Evolutionary conservation across 2,113 vertebrate species (phyloP).

Genomic region (Psittacula cyanocephala): DNA sequence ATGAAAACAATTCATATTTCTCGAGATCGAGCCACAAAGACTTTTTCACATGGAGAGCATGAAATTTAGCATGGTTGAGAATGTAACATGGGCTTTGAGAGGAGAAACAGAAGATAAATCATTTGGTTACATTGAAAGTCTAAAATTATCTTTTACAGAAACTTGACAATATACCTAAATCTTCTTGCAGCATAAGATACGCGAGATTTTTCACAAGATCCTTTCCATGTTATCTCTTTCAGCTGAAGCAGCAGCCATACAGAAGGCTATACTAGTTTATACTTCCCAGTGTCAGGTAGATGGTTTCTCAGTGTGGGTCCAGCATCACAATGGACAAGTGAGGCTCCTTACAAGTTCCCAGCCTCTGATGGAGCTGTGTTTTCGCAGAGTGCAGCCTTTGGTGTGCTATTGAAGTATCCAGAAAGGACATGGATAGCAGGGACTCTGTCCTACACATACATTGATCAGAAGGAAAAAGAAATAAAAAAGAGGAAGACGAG

Average conservation of each 20-base stretch:
- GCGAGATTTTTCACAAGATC: background rate
- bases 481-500: background rate
- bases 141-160: background rate
- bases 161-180: background rate
- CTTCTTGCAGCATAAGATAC: background rate
- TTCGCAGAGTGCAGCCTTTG: fast-evolving
- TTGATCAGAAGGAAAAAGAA: background rate
- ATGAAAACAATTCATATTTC: background rate
- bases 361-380: background rate
- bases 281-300: background rate
- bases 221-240: background rate
- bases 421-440: background rate
- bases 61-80: background rate
- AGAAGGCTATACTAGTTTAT: background rate
- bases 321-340: fast-evolving
- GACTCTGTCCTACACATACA: background rate
- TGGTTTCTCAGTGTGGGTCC: background rate
- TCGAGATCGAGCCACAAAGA: background rate
- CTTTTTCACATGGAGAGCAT: fast-evolving
- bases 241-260: background rate
- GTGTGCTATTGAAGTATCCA: fast-evolving
- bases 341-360: background rate
- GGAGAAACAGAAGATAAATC: background rate
- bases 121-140: background rate
- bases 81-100: background rate